Evolutionary conservation across 1,140 invertebrate genomes (phyloP).

Genomic region (Drosophila willistoni): DNA sequence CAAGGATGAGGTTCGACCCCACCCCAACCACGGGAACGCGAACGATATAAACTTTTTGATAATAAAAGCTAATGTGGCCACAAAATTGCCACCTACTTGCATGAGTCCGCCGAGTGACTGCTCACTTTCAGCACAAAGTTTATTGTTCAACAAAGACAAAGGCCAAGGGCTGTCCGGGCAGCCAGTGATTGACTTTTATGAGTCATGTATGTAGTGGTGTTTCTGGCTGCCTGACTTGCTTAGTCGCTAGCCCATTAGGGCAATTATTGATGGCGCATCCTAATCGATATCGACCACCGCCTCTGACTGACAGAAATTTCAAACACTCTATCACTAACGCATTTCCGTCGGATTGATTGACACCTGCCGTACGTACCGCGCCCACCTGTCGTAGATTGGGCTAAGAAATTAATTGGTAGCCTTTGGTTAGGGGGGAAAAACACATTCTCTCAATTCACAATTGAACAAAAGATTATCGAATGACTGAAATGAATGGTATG

Average conservation of each 20-base stretch:
- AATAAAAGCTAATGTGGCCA: slow-evolving; percentile 58
- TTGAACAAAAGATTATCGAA: not conserved
- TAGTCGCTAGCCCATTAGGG: slow-evolving; percentile 31
- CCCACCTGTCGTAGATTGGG: not conserved
- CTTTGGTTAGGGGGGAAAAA: no score
- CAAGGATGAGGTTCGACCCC: not conserved
- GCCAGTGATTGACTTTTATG: slow-evolving; percentile 45
- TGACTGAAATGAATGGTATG: not conserved
- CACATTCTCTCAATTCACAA: not conserved
- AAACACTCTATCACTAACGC: not conserved
- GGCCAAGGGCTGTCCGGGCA: slow-evolving; percentile 14
- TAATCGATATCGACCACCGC: not conserved
- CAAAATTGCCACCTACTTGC: slow-evolving; percentile 32
- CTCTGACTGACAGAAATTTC: not conserved
- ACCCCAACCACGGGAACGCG: slow-evolving; percentile 17
- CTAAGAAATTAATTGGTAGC: not conserved
- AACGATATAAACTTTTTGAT: slow-evolving; percentile 59
- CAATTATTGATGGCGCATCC: slow-evolving; percentile 37
- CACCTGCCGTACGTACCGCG: no score
- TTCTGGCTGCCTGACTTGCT: not conserved
- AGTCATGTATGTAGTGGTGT: slow-evolving; percentile 32
- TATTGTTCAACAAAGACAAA: slow-evolving; percentile 21
- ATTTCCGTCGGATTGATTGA: not conserved
- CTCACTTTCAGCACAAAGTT: slow-evolving; percentile 16
- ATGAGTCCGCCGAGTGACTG: slow-evolving; percentile 11